phyloP scores from a whole-genome alignment of 1,140 invertebrate species.

The Listronotus oregonensis region DNA sequence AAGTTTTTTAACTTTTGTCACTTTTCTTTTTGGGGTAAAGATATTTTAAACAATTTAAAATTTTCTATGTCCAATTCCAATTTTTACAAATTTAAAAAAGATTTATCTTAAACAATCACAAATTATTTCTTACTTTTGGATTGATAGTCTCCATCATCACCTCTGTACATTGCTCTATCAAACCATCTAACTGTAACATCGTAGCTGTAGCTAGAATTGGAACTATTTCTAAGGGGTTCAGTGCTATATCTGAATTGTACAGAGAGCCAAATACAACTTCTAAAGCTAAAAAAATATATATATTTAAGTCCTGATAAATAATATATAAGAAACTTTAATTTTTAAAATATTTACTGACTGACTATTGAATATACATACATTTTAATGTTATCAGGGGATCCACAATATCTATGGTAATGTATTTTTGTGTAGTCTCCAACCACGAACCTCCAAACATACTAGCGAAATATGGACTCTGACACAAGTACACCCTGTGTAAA shows the following conservation, averaged over 20 bases:
- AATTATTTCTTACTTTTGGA: conserved; percentile 55
- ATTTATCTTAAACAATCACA: too few relatives aligned
- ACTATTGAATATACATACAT: conserved; percentile 58
- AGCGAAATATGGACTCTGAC: conserved; percentile 81
- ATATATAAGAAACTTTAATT: too few relatives aligned
- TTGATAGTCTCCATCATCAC: conserved; percentile 81
- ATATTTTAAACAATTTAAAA: too few relatives aligned
- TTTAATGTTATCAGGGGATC: conserved; percentile 76
- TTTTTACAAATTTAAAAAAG: too few relatives aligned
- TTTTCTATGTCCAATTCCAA: too few relatives aligned
- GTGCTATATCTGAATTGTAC: conserved; percentile 76
- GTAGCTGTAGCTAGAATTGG: conserved; percentile 76
- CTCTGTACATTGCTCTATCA: conserved; percentile 76
- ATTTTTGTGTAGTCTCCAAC: conserved; percentile 72
- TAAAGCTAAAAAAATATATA: conserved; percentile 59
- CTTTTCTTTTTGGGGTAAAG: too few relatives aligned
- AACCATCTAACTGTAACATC: conserved; percentile 73
- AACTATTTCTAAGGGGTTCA: conserved; percentile 73
- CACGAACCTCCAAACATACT: conserved; percentile 86
- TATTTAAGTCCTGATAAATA: too few relatives aligned
- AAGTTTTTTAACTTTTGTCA: too few relatives aligned
- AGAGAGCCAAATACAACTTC: conserved; percentile 77
- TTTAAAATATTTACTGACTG: background rate
- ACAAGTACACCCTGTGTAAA: conserved; percentile 79
- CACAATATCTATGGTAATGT: conserved; percentile 72